Evolutionary conservation across 2,888 invertebrate species (phyloP), one percentile per base, ranked within the genome.

Genomic region (Pimpla rufipes): DNA sequence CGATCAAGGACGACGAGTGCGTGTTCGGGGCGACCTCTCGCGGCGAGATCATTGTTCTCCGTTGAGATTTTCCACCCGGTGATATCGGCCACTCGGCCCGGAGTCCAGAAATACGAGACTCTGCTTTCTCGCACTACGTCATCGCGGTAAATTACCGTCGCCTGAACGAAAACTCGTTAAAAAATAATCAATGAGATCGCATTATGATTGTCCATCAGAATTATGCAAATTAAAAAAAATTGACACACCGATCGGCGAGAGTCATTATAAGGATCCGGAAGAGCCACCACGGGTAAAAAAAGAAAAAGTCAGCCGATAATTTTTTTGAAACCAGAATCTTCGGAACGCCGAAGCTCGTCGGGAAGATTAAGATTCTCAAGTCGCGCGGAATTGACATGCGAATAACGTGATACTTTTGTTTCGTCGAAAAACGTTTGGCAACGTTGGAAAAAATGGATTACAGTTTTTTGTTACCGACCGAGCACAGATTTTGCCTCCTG

Each of bases 201-300:
- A 16, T 35, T 64, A 18, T 6, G 21, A 21, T 7, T 35, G 16
- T 4, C 37, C 16, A 10, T 59, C 23, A 42, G 21, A 35, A n/a
- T 55, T 88, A 85, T 79, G 81, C 81, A 88, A 90, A 90, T 91
- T 90, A 88, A 88, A 88, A 86, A 90, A 88, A 86, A 90, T 88
- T 87, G 88, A 91, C 88, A 83, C 83, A 88, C 88, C 88, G 88
- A 86, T 88, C 83, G 79, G 86, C 81, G 85, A 59, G 0, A 29
- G n/a, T 88, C 87, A 90, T 88, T 89, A 29, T n/a, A n/a, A n/a
- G 5, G 29, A 29, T 29, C n/a, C n/a, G n/a, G n/a, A n/a, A n/a
- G n/a, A n/a, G n/a, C n/a, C n/a, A n/a, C n/a, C n/a, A n/a, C n/a
- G n/a, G n/a, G n/a, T n/a, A n/a, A n/a, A n/a, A n/a, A n/a, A n/a